Base-by-base conservation (phyloP, 2,113 vertebrate species). In the Cygnus atratus region DNA sequence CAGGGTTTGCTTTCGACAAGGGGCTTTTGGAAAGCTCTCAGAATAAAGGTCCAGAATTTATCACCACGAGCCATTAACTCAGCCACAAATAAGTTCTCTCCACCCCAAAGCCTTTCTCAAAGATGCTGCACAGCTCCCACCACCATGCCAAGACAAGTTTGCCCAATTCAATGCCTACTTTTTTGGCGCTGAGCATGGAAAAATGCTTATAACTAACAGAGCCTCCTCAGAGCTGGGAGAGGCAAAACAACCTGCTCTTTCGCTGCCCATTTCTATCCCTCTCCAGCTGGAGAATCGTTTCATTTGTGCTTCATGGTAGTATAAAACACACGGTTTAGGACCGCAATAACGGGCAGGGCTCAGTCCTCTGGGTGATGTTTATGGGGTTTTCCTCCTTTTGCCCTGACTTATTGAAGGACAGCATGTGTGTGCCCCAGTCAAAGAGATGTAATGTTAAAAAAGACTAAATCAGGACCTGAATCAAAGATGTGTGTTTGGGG, bases 11-110 rank as follows among this genome's bases (percentile, higher is more conserved):
- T 62, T 54, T 61, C 0, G 3, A 78, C 29, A 24, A 33, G 29
- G 48, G 35, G 21, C 26, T 86, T 59, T 89, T 13, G 77, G 67
- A 72, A 54, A 88, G 59, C 44, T 66, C 58, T 35, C 0, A 4
- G 26, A 52, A 16, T 21, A 58, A 78, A 54, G 43, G 68, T 6
- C 4, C 41, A 44, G 61, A 46, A 67, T 89, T 89, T 71, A 71
- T n/a, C 2, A 0, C n/a, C 48, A 14, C 0, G 5, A 85, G 50
- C 37, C 61, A 41, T 62, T 22, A 50, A 79, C 5, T 31, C 70
- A 63, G 61, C 8, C 18, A 58, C 0, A 1, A 91, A 73, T 15
- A 55, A 62, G 37, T 1, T 31, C 16, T 20, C 21, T 18, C 6
- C n/a, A 25, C 2, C 17, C 17, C 33, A 14, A 39, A 81, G 12